Conservation (phyloP, 1,140 invertebrate species). For the Physella acuta region DNA sequence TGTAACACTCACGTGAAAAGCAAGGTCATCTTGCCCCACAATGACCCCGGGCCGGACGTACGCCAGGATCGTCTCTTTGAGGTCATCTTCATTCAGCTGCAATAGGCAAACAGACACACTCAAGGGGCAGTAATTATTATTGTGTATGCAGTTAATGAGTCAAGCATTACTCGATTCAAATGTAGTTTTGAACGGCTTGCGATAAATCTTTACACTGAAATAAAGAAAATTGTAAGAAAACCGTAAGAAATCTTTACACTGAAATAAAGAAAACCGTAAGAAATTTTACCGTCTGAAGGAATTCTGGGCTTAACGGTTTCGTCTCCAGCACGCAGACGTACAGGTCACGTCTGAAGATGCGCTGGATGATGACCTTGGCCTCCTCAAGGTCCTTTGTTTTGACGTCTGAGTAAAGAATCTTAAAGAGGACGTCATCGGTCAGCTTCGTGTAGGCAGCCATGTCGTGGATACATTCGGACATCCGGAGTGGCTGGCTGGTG, state of each 20-base stretch:
- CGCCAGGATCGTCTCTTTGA: too few species aligned
- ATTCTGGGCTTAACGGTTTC: neutral
- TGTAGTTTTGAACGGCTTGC: neutral
- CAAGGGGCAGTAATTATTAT: neutral
- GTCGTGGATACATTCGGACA: constrained; percentile 33
- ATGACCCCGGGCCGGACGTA: too few species aligned
- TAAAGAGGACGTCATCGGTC: constrained; percentile 36
- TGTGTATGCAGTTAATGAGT: neutral
- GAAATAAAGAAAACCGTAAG: neutral
- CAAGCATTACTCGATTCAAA: neutral
- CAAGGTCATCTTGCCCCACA: too few species aligned
- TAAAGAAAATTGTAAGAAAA: neutral
- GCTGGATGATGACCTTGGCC: neutral
- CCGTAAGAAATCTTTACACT: neutral
- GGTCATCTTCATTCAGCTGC: too few species aligned
- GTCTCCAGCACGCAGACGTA: constrained; percentile 9
- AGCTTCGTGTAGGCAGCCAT: constrained; percentile 45
- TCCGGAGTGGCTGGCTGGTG: neutral
- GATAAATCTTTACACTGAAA: neutral
- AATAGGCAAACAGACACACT: too few species aligned
- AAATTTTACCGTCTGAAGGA: neutral
- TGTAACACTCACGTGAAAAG: too few species aligned
- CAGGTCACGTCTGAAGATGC: neutral
- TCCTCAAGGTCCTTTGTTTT: neutral
- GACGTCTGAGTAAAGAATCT: constrained; percentile 23